Percentiles rank a stretch among this genome's conserved stretches.
Conservation (phyloP, 2,888 invertebrate species). For the Agriopis marginaria region DNA sequence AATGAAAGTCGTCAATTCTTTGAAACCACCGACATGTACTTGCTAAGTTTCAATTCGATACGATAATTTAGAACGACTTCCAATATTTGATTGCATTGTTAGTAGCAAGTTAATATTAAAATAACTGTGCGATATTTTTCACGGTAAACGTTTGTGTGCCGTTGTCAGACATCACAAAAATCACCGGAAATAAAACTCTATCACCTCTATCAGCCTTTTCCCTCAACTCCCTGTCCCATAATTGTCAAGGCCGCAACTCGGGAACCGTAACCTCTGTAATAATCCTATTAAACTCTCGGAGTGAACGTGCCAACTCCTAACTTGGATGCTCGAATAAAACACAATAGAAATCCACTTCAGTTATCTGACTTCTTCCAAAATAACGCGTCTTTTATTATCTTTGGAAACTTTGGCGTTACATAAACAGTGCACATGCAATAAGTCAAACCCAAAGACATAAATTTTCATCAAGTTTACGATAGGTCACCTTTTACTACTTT, state of each 20-base stretch:
- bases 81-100: too few relatives aligned
- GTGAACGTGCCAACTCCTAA: constrained; percentile 31
- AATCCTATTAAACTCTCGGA: constrained; percentile 38
- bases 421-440: not conserved
- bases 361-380: not conserved
- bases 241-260: constrained; percentile 29
- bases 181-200: constrained; percentile 4
- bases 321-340: constrained; percentile 22
- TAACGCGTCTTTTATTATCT: too few relatives aligned
- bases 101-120: too few relatives aligned
- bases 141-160: too few relatives aligned
- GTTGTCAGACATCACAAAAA: not conserved
- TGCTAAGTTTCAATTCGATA: too few relatives aligned
- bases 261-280: constrained; percentile 30
- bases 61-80: too few relatives aligned
- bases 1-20: too few relatives aligned
- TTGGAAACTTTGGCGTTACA: not conserved
- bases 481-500: constrained; percentile 3
- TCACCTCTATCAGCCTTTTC: not conserved
- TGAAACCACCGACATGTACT: too few relatives aligned
- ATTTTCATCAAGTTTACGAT: not conserved
- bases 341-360: constrained; percentile 17
- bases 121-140: too few relatives aligned
- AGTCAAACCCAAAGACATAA: not conserved
- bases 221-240: not conserved